Percentiles rank a stretch among this genome's conserved stretches.
Evolutionary conservation across 2,888 invertebrate genomes (phyloP).

Genomic region (Temnothorax unifasciatus): DNA sequence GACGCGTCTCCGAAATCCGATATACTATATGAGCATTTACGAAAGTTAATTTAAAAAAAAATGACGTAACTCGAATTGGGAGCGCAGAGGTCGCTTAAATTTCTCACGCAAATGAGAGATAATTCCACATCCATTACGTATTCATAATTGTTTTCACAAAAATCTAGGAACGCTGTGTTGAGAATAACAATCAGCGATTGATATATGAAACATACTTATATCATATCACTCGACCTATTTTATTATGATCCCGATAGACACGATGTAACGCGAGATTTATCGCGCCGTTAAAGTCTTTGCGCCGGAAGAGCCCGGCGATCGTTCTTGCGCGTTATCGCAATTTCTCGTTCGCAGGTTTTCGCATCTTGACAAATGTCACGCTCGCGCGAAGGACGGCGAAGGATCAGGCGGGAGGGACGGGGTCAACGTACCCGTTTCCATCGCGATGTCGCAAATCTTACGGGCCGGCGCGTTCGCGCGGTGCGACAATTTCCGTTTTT

Average conservation of each 20-base stretch:
- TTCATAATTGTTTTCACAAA: neutral
- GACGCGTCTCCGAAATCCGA: neutral
- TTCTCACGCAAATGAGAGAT: constrained; percentile 2
- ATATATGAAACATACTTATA: too few species aligned
- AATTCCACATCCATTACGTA: neutral
- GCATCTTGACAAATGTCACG: constrained; percentile 27
- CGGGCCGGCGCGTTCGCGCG: neutral
- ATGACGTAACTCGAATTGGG: neutral
- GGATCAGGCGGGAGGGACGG: neutral
- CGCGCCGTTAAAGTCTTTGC: neutral
- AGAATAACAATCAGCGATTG: neutral
- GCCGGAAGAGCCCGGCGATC: neutral
- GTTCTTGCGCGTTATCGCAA: neutral
- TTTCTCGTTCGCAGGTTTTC: constrained; percentile 2
- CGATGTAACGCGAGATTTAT: constrained; percentile 22
- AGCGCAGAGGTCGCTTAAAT: constrained; percentile 3
- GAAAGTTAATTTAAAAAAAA: neutral
- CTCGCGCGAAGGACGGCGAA: neutral
- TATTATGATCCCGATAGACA: neutral
- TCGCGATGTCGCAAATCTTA: neutral
- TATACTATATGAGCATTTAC: neutral
- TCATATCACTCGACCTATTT: neutral
- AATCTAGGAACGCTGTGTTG: neutral
- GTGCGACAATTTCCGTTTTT: constrained; percentile 26
- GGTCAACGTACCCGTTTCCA: constrained; percentile 7